Base-by-base conservation (phyloP, 1,140 invertebrate genomes). In the Euschistus heros region DNA sequence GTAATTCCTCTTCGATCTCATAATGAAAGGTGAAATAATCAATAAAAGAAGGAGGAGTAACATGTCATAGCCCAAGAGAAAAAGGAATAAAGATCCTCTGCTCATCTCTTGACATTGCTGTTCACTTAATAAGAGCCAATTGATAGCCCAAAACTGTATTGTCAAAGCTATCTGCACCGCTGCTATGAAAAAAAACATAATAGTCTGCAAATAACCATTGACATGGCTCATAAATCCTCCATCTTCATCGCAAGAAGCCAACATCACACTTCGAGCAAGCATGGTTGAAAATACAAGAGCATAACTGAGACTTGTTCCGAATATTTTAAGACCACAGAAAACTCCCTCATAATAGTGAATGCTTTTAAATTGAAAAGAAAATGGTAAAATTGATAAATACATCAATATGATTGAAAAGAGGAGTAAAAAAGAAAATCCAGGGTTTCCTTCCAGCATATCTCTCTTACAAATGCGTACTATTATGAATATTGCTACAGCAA, bases 151-250 rank as follows among this genome's bases (percentile, higher is more conserved):
- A 50, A 72, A 72, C 59, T 72, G 70, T 2, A 70, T 15, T 10
- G 68, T 67, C 5, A 82, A 72, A 0, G 76, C 77, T 0, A 81
- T 54, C 67, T 83, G 79, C 2, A 84, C 80, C 26, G 74, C 74
- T 18, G 73, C 73, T 70, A 83, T 79, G 71, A 84, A 84, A 68
- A 83, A 77, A 27, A 80, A 73, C 69, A 82, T 73, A 2, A 80
- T 57, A 8, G 77, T 73, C 64, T 84, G 81, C 6, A 84, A 73
- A 42, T 82, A 77, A 6, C 82, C 81, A 59, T 82, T 84, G 3
- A 85, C 77, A 70, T 84, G 82, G 20, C 78, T 79, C n/a, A 80
- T 79, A 54, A 83, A 77, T 0, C 81, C 77, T 1, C 80, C 80
- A 4, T 76, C 76, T 20, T 75, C 69, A 65, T 78, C 80, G 20